Evolutionary conservation across 2,113 vertebrate genomes (phyloP), one percentile per base, ranked within the genome.

Genomic region (Sinocyclocheilus anshuiensis): DNA sequence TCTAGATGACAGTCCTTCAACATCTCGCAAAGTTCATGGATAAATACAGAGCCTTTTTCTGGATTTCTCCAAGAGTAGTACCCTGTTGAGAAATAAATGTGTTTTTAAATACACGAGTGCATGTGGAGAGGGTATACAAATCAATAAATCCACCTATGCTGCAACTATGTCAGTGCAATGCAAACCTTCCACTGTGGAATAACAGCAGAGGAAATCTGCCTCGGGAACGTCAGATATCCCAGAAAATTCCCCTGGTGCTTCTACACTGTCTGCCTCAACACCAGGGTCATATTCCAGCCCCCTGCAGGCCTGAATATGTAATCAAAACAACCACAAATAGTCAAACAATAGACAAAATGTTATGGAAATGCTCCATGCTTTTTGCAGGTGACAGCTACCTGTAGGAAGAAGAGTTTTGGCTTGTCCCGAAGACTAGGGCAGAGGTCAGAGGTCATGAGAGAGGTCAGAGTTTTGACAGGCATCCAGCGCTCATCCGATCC

Each of bases 1-100:
- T 84, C 82, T 74, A 74, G 48, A 42, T 42, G 48, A 74, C 48
- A 6, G 29, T 74, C 33, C 69, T 24, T 72, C 13, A 84, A 42
- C 82, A 55, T 57, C 53, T 84, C 6, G 69, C 82, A 84, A 55
- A 74, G 67, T n/a, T 55, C 69, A 6, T 7, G 13, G 69, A 84
- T 74, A 24, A 84, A 84, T 26, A 84, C 26, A 55, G 82, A 84
- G 10, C 82, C 82, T 12, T 1, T 57, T 15, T 74, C 24, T 42
- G 82, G 82, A 84, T 39, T 84, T 26, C 82, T 84, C 82, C 82
- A 84, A 1, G 82, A 13, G 11, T 6, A 75, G 22, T 84, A 84
- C 6, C 82, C 82, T 84, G 50, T 13, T n/a, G 22, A 59, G 63
- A 65, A 48, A 48, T 4, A 26, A 18, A 36, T 16, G 29, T 33